phyloP scores from a whole-genome alignment of 2,113 vertebrate genomes.

The Kryptolebias marmoratus region DNA sequence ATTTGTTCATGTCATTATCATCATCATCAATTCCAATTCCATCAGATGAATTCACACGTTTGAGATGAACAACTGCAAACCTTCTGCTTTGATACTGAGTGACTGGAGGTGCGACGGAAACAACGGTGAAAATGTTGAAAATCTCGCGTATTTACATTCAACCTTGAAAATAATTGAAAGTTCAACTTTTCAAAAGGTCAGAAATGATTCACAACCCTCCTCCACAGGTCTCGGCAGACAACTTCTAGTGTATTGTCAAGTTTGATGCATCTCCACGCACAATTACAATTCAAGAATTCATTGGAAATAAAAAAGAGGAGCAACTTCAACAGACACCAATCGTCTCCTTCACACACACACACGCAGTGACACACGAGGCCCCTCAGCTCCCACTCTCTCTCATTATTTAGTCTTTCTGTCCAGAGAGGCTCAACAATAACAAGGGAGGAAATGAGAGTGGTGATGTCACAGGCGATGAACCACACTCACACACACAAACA shows the following conservation, averaged over 20 bases:
- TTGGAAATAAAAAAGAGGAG: constrained; percentile 19
- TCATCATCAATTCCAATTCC: no score
- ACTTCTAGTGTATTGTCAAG: constrained; percentile 11
- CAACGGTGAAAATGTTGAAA: background rate
- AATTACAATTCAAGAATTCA: constrained; percentile 34
- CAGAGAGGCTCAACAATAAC: constrained; percentile 68
- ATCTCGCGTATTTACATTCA: background rate
- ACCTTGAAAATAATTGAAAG: background rate
- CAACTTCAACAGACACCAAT: constrained; percentile 37
- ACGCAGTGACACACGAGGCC: constrained; percentile 15
- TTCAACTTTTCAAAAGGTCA: background rate
- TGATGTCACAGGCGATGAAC: constrained; percentile 71
- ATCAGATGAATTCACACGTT: no score
- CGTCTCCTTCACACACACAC: constrained; percentile 4
- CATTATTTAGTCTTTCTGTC: constrained; percentile 72
- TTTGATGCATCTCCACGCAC: constrained; percentile 26
- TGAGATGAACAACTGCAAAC: no score
- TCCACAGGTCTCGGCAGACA: constrained; percentile 2
- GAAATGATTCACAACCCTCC: background rate
- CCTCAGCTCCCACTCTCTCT: constrained; percentile 43
- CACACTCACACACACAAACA: constrained; percentile 37
- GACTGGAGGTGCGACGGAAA: background rate
- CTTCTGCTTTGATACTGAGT: background rate
- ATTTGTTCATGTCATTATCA: constrained; percentile 21
- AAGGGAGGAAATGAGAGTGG: constrained; percentile 67